Evolutionary conservation across 2,113 vertebrate genomes (phyloP).

Genomic region (sheep (Ovis aries)): DNA sequence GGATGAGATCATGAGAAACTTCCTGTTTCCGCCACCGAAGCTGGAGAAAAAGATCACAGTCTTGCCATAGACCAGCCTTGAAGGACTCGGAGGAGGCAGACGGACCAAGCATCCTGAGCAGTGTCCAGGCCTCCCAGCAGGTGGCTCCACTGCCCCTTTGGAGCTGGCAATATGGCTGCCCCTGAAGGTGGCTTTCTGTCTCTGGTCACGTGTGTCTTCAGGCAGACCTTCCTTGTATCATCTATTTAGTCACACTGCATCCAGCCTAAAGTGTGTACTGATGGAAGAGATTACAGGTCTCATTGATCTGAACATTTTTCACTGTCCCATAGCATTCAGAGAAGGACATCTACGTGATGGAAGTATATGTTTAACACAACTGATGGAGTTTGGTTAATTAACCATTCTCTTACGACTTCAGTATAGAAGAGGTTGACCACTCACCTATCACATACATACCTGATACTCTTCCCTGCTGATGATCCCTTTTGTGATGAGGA

Average conservation of each 20-base stretch:
- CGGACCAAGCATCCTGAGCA: neutral
- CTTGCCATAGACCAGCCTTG: constrained; percentile 77
- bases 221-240: neutral
- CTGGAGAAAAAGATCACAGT: constrained; percentile 95
- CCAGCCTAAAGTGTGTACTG: neutral
- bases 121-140: neutral
- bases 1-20: constrained; percentile 82
- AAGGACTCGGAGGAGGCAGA: neutral
- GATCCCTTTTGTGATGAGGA: neutral
- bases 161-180: neutral
- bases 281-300: neutral
- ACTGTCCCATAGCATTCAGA: neutral
- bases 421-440: neutral
- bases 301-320: neutral
- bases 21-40: constrained; percentile 88
- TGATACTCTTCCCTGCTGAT: neutral
- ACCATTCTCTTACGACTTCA: neutral
- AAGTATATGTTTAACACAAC: neutral
- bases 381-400: neutral
- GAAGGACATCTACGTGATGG: neutral
- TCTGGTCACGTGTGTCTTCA: neutral
- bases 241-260: neutral
- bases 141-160: neutral
- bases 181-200: neutral
- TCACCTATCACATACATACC: neutral